Conservation (phyloP, 2,888 invertebrate species). For the Fragum fragum region DNA sequence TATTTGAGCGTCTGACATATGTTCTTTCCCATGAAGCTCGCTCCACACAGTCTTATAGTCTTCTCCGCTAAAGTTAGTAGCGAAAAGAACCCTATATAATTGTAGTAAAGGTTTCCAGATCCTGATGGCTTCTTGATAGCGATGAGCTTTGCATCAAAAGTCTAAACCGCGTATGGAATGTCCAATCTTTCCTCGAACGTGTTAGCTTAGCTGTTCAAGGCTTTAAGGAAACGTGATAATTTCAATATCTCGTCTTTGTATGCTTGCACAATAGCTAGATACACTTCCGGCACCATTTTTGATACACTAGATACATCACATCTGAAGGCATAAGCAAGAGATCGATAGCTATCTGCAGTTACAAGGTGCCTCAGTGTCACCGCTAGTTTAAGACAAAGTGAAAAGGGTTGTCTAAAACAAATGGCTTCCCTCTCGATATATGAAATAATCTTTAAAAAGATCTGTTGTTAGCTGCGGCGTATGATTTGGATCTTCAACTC, state of each 20-base stretch:
- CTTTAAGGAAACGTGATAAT: slow-evolving; percentile 45
- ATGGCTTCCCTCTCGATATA: slow-evolving; percentile 43
- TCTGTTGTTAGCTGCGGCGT: slow-evolving; percentile 38
- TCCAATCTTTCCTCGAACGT: slow-evolving; percentile 59
- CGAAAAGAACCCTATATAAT: slow-evolving; percentile 49
- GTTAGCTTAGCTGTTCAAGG: slow-evolving; percentile 44
- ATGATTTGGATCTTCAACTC: slow-evolving; percentile 38
- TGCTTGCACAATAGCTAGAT: slow-evolving; percentile 56
- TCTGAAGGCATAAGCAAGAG: slow-evolving; percentile 61
- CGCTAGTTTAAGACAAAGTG: slow-evolving; percentile 59
- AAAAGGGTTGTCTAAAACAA: slow-evolving; percentile 44
- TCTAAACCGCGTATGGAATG: no score
- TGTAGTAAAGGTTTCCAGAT: slow-evolving; percentile 48
- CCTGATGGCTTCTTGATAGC: slow-evolving; percentile 50
- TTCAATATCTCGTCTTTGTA: slow-evolving; percentile 54
- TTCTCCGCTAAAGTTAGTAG: slow-evolving; percentile 37
- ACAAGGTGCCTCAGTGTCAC: slow-evolving; percentile 61
- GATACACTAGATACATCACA: slow-evolving; percentile 39
- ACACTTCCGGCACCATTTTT: slow-evolving; percentile 54
- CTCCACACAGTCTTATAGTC: slow-evolving; percentile 39
- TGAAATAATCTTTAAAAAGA: slow-evolving; percentile 41
- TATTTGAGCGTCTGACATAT: slow-evolving; percentile 43
- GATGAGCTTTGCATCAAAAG: no score
- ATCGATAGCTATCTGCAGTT: slow-evolving; percentile 56
- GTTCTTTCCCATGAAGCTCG: slow-evolving; percentile 48